Base-by-base conservation (phyloP, 2,113 vertebrate genomes). In the Pygoscelis antarcticus region DNA sequence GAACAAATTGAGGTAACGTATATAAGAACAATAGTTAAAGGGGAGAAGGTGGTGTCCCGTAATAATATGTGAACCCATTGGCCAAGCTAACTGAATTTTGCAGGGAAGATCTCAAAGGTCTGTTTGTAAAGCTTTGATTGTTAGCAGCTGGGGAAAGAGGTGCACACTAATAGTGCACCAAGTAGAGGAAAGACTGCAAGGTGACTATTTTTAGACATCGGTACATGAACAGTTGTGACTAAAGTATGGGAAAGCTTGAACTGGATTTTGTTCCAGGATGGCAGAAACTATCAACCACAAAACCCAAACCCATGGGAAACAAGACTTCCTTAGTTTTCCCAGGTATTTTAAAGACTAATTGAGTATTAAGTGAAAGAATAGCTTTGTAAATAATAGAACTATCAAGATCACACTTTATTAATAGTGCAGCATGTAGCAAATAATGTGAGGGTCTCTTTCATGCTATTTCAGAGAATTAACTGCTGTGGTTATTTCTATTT, bases 1-100 rank as follows among this genome's bases (percentile, higher is more conserved):
- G 99, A 99, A 96, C 98, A 99, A 98, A 99, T 99, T 65, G 99
- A 99, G 99, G 99, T 99, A 98, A 97, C 89, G 69, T 90, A 75
- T 30, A 10, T 76, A 52, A 34, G 49, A 96, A 27, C 40, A 54
- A 16, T 25, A 55, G 54, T 42, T 83, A 77, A 52, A 30, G 34
- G 51, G 17, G 34, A n/a, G 61, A 92, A 93, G 10, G 14, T 78
- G 20, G 27, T 83, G 38, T 74, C 44, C 34, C 8, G 1, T 54
- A 40, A 46, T 78, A 42, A 62, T 58, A 22, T 55, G 29, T 65
- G 32, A 90, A 74, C 30, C 13, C 21, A 5, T 47, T 92, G 54
- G 49, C 68, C 10, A 83, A 62, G 18, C 19, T 71, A 64, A 62
- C 19, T 72, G 70, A 47, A 36, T 92, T 89, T 83, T 91, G 5